phyloP scores from a whole-genome alignment of 2,797 vertebrate genomes.

The Acropternis orthonyx region DNA sequence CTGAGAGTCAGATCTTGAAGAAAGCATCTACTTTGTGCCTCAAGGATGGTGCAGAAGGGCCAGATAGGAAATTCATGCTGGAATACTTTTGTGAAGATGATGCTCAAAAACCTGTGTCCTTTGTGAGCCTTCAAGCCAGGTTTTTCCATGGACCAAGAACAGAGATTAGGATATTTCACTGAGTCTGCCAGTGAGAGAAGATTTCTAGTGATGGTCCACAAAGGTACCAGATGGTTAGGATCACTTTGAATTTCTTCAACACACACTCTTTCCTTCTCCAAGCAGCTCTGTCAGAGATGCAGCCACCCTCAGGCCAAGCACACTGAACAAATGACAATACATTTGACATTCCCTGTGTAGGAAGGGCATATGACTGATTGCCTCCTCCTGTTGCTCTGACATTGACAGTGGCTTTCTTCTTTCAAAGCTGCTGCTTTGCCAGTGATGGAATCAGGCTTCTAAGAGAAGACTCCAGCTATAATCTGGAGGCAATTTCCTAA shows the following conservation, averaged over 20 bases:
- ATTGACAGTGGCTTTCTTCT: background rate
- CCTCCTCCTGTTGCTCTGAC: background rate
- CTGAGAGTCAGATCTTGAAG: background rate
- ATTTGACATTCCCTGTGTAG: background rate
- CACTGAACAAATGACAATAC: background rate
- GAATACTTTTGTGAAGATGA: background rate
- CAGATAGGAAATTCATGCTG: background rate
- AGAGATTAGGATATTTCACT: background rate
- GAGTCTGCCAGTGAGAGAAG: background rate
- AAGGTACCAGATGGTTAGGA: background rate
- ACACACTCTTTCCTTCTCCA: rapidly evolving
- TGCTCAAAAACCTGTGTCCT: background rate
- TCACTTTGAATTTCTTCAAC: background rate
- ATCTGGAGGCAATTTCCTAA: background rate
- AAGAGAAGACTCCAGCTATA: background rate
- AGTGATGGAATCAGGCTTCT: background rate
- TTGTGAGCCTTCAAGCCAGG: background rate
- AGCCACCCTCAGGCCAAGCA: background rate
- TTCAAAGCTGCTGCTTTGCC: background rate
- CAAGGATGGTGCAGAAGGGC: background rate
- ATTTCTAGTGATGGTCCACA: background rate
- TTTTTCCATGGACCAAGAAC: background rate
- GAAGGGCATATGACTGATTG: background rate
- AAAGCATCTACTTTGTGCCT: background rate
- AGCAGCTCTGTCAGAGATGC: background rate